Percentiles rank a stretch among this genome's conserved stretches.
These are phyloP conservation scores for Antheraea yamamai DNA, from an alignment of 2,888 invertebrate species.

Conservation along the genomic window DNA sequence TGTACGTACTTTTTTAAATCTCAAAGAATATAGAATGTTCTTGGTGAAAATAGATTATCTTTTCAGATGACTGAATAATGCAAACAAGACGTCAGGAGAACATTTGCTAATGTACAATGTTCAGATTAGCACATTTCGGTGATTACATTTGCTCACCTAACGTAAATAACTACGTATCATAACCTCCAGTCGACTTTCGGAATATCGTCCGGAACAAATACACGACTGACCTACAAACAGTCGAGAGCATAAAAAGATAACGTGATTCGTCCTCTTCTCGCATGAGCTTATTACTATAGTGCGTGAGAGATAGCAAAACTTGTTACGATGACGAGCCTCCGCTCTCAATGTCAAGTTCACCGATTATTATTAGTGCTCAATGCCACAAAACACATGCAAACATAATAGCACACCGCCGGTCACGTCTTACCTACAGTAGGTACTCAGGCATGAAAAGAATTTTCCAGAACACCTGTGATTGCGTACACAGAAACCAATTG, in stretches of 20 bases:
- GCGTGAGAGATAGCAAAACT: slow-evolving; percentile 67
- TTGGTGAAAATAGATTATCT: slow-evolving; percentile 23
- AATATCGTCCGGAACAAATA: slow-evolving; percentile 80
- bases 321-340: slow-evolving; percentile 79
- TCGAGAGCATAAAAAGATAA: slow-evolving; percentile 69
- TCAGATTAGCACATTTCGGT: slow-evolving; percentile 35
- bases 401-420: slow-evolving; percentile 59
- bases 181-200: slow-evolving; percentile 82
- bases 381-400: slow-evolving; percentile 78
- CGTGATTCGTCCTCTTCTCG: slow-evolving; percentile 63
- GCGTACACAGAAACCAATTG: background rate
- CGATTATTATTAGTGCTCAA: slow-evolving; percentile 81
- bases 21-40: background rate
- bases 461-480: slow-evolving; percentile 20
- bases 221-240: slow-evolving; percentile 81
- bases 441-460: slow-evolving; percentile 13
- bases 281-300: slow-evolving; percentile 44
- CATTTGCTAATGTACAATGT: slow-evolving; percentile 38
- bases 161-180: slow-evolving; percentile 70
- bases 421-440: slow-evolving; percentile 40
- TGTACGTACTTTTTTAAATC: background rate
- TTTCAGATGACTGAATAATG: slow-evolving; percentile 21
- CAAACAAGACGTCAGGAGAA: slow-evolving; percentile 32
- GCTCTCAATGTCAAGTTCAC: slow-evolving; percentile 82
- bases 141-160: slow-evolving; percentile 53